These are phyloP conservation scores for Calycopis cecrops DNA, from an alignment of 1,140 invertebrate genomes.

Conservation along the genomic window DNA sequence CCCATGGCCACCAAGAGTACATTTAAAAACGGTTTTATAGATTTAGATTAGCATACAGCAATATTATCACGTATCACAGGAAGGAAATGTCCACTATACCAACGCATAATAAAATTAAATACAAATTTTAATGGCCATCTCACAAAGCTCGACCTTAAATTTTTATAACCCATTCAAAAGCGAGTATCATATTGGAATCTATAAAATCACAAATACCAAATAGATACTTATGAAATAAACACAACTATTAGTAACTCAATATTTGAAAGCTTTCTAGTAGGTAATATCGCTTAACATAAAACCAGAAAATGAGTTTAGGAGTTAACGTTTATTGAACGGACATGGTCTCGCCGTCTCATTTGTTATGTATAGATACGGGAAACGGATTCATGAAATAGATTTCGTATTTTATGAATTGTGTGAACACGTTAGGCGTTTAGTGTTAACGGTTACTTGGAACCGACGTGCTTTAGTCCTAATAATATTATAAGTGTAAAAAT, in stretches of 20 bases:
- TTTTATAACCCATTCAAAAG: too few species aligned
- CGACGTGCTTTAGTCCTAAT: background rate
- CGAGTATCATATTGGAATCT: too few species aligned
- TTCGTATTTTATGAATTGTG: slow-evolving; percentile 10
- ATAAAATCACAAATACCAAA: too few species aligned
- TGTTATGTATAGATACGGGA: slow-evolving; percentile 3
- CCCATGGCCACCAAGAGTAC: too few species aligned
- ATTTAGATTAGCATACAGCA: too few species aligned
- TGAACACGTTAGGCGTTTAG: slow-evolving; percentile 14
- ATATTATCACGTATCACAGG: too few species aligned
- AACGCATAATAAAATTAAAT: too few species aligned
- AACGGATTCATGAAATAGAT: slow-evolving; percentile 1
- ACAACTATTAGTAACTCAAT: background rate
- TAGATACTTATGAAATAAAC: background rate
- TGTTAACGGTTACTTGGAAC: slow-evolving; percentile 8
- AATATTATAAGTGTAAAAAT: too few species aligned
- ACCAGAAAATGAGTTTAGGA: slow-evolving; percentile 8
- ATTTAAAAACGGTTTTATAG: too few species aligned
- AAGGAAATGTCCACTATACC: too few species aligned
- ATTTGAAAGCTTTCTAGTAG: background rate
- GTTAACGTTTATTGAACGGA: slow-evolving; percentile 3
- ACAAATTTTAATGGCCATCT: too few species aligned
- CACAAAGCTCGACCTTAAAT: too few species aligned
- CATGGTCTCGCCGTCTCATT: background rate
- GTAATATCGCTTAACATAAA: slow-evolving; percentile 4